Base-by-base conservation (phyloP, 1,140 invertebrate species). In the Papilio xuthus region DNA sequence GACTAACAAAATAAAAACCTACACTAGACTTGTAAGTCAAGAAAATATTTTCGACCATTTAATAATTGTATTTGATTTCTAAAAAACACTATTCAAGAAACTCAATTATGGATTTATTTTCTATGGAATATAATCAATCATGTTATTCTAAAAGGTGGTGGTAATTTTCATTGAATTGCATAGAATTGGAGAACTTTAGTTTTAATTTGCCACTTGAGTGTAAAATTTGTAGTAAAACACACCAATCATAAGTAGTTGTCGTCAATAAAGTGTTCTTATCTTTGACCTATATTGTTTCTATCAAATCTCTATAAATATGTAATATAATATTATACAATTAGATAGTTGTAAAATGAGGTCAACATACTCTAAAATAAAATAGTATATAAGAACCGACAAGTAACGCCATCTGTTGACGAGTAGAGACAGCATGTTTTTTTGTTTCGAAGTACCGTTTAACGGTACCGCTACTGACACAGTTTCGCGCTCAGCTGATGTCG, bases 401-500 rank as follows among this genome's bases (percentile, higher is more conserved):
- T 76, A 90, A 81, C 88, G 92, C 89, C 92, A 93, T 88, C 92
- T 92, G 76, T 84, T 77, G 80, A 67, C 79, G 86, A 92, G 87
- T 90, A 89, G 92, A 82, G 84, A 76, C 60, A 78, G 72, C 77
- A 37, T 44, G 67, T 85, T 88, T 84, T 88, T 88, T 85, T 81
- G 18, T 67, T 75, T 80, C 83, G 80, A 47, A 75, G 84, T 91
- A 90, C 91, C 90, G 91, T 92, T 90, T 80, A 71, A 78, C 80
- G 80, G 71, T 76, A 90, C 88, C 88, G 90, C 88, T 90, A 88
- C 82, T 93, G 90, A 93, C 92, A 92, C 87, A 93, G 79, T 89
- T 93, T 88, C 81, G 44, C 82, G 79, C 84, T 85, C 92, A 93
- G 92, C 92, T 92, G 92, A 88, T 92, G 83, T 82, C 78, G 77